Evolutionary conservation across 2,888 invertebrate genomes (phyloP), one percentile per base, ranked within the genome.

Genomic region (Bombylius major): DNA sequence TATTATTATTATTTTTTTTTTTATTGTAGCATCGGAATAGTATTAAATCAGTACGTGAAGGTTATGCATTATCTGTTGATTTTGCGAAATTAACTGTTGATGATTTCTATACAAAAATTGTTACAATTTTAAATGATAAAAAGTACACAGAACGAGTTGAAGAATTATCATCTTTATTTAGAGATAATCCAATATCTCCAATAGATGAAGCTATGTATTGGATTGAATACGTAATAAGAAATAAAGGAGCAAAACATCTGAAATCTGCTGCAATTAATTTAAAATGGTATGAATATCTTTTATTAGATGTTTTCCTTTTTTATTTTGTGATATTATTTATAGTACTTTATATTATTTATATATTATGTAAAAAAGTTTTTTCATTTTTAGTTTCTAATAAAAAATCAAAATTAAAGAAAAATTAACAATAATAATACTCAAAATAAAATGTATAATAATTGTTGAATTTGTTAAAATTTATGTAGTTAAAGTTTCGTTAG

Each of bases 181-280:
- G 67, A 11, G 76, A 76, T 62, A 70, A 74, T 42, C 71, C 70
- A 0, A 54, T 68, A 58, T 57, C 59, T 14, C 65, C 76, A 0
- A 65, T 72, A 8, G 70, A 72, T 8, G 70, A 63, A 4, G 72
- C 76, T n/a, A 64, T 73, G 58, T 76, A 70, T 61, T 76, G 76
- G 76, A 69, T 74, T 44, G 75, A 76, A 53, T 76, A 76, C 57
- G 70, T 74, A 12, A 68, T 75, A 8, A 64, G 72, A 0, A 70
- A 76, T 57, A 69, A 70, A 50, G 76, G 76, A 4, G 75, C 74
- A 0, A 56, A 64, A 0, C 74, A 75, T 50, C 62, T 75, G 58
- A 66, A 70, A 11, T 69, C 72, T 0, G 69, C 73, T 0, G 72
- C 71, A 0, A 58, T 68, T 34, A 68, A 72, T 45, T 62, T 75